phyloP scores from a whole-genome alignment of 2,888 invertebrate species.

The Mimachlamys varia region DNA sequence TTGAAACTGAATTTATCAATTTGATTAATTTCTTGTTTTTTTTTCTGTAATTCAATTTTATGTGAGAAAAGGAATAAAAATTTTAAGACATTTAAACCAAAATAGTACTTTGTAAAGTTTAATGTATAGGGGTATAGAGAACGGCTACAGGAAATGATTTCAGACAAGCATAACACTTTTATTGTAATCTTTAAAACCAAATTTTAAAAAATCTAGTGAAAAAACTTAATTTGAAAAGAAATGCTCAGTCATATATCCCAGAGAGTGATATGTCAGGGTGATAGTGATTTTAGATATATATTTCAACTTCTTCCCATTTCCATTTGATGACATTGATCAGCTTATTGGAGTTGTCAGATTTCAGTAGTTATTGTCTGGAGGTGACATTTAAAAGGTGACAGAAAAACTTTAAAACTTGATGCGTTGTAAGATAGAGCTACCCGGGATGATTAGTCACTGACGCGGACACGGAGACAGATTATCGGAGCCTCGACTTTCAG shows the following conservation, averaged over 20 bases:
- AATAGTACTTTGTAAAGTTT: neutral
- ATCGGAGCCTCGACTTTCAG: neutral
- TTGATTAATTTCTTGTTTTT: neutral
- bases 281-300: neutral
- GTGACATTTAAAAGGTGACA: conserved; percentile 22
- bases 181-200: neutral
- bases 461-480: neutral
- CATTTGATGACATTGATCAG: conserved; percentile 21
- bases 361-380: conserved; percentile 1
- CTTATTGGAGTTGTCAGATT: conserved; percentile 7
- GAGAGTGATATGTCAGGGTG: neutral
- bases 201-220: neutral
- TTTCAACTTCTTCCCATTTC: neutral
- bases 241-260: conserved; percentile 23
- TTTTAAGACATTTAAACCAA: neutral
- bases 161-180: neutral
- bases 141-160: neutral
- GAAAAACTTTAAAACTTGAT: conserved; percentile 22
- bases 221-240: neutral
- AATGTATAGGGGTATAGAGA: neutral
- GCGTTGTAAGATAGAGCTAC: neutral
- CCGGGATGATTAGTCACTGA: neutral
- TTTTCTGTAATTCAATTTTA: neutral
- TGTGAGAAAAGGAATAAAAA: neutral
- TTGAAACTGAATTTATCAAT: neutral